Evolutionary conservation across 2,113 vertebrate genomes (phyloP), one percentile per base, ranked within the genome.

Genomic region (Dermatemys mawii): DNA sequence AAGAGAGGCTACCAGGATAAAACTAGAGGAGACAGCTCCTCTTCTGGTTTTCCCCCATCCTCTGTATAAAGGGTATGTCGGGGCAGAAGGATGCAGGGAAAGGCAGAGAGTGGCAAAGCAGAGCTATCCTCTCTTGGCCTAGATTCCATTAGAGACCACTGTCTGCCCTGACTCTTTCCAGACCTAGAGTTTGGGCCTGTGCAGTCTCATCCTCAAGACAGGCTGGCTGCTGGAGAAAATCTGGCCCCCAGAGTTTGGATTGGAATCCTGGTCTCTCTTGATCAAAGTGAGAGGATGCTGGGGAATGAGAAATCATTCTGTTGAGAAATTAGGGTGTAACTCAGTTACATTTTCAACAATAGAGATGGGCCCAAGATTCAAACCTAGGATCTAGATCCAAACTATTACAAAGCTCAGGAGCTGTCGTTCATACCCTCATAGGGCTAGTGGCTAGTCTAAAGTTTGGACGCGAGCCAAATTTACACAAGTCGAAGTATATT

Each of bases 361-460:
- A 86, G 19, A 19, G 0, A 0, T 32, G 14, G 76, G 26, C 46
- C 35, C 2, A 7, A 81, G 4, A 12, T 6, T 10, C 41, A 50
- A 67, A 67, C 6, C 63, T 67, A 67, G n/a, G 17, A 17, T n/a
- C 78, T 29, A 24, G 11, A 26, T 87, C 38, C 55, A 86, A 54
- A 93, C 50, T 27, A 48, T 38, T 73, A 60, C 60, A 60, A 84
- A 75, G 19, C 4, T 41, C 4, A 94, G 48, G 46, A 8, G 60
- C 24, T 32, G 4, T 0, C 8, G 0, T 46, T 57, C 4, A 11
- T 53, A 26, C 73, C 12, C 80, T 35, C 44, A 22, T 3, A 87
- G 81, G 1, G 1, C 3, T 67, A 50, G 55, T 17, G 17, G 4
- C 5, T 8, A 55, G 32, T 1, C 35, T 81, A 63, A 93, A 79